Conservation (phyloP, 2,797 vertebrate genomes). For the Pangasius krempfi region DNA sequence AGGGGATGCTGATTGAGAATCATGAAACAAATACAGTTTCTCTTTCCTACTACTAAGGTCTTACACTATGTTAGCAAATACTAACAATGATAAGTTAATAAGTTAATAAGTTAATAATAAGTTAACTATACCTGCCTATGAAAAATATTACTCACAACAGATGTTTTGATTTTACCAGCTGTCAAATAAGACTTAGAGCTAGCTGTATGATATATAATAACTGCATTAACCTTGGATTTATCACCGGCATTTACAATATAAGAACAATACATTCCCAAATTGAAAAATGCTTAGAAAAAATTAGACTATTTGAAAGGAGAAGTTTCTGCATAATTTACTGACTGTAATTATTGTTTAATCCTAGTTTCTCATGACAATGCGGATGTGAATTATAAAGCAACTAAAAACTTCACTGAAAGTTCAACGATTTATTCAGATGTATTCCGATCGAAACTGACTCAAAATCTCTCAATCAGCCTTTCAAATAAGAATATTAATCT, state of each 20-base stretch:
- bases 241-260: neutral
- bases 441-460: slow-evolving; percentile 21
- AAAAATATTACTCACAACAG: neutral
- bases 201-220: neutral
- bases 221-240: neutral
- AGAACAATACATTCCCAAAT: neutral
- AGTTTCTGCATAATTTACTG: neutral
- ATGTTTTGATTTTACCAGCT: neutral
- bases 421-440: neutral
- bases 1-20: neutral
- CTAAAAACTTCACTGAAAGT: neutral
- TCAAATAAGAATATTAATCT: slow-evolving; percentile 59
- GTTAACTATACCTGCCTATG: neutral
- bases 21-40: neutral
- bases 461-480: slow-evolving; percentile 58
- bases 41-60: neutral
- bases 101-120: too few relatives aligned
- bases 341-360: neutral
- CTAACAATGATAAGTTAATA: neutral
- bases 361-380: neutral
- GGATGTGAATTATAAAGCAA: neutral
- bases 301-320: neutral
- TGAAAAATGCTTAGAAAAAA: neutral
- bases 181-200: neutral
- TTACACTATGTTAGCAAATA: neutral